These are phyloP conservation scores for Polymixis lichenea DNA, from an alignment of 2,888 invertebrate species.

Conservation along the genomic window DNA sequence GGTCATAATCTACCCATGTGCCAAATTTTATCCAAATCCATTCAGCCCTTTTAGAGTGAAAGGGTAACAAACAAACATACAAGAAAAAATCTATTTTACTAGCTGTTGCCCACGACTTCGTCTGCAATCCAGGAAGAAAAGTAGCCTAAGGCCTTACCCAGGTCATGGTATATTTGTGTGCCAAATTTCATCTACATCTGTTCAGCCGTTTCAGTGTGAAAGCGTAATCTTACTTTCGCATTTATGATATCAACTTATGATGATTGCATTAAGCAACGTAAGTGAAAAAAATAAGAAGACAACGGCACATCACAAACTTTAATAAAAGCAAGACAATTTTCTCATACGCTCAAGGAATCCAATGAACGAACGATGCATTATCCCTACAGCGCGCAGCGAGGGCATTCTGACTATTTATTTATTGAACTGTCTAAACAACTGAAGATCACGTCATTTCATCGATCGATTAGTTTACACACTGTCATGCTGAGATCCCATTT, in stretches of 20 bases:
- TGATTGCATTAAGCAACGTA: background rate
- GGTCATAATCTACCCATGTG: too few species aligned
- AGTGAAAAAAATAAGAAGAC: background rate
- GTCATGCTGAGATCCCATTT: slow-evolving; percentile 36
- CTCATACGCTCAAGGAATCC: background rate
- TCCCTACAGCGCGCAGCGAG: background rate
- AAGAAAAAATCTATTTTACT: too few species aligned
- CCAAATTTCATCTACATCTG: too few species aligned
- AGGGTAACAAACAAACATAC: too few species aligned
- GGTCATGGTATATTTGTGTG: too few species aligned
- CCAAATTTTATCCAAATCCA: background rate
- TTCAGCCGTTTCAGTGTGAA: too few species aligned
- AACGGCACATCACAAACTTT: slow-evolving; percentile 13
- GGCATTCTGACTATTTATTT: background rate
- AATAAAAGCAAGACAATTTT: slow-evolving; percentile 11
- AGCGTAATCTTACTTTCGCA: too few species aligned
- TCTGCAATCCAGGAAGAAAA: too few species aligned
- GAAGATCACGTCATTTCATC: slow-evolving; percentile 29
- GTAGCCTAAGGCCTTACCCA: too few species aligned
- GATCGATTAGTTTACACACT: slow-evolving; percentile 42
- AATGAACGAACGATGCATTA: slow-evolving; percentile 2
- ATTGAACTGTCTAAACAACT: slow-evolving; percentile 6
- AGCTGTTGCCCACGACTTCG: too few species aligned
- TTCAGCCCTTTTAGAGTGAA: background rate
- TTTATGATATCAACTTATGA: background rate